Evolutionary conservation across 2,888 invertebrate species (phyloP).

Genomic region (Clusia tigrina): DNA sequence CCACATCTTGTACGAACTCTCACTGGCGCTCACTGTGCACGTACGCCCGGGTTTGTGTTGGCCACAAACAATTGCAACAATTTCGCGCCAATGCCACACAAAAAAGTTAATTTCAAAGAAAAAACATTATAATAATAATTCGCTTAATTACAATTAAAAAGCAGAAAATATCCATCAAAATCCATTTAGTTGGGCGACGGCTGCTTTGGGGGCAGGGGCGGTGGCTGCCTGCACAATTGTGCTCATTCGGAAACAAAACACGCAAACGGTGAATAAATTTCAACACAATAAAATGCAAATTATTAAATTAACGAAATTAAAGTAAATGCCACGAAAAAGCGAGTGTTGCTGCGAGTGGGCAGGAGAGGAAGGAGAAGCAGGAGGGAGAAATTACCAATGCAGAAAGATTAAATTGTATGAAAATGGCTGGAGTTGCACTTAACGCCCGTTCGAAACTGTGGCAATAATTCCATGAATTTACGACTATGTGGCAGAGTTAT

Average conservation of each 20-base stretch:
- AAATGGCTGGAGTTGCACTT: not conserved
- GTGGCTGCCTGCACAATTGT: not conserved
- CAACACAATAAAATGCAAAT: conserved; percentile 2
- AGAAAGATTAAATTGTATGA: not conserved
- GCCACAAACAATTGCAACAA: not conserved
- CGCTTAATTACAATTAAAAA: not conserved
- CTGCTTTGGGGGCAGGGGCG: not conserved
- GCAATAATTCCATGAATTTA: conserved; percentile 2
- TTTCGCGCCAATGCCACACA: not conserved
- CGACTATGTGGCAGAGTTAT: not conserved
- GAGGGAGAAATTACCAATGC: too few species aligned
- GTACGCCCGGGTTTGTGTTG: too few species aligned
- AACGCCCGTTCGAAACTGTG: not conserved
- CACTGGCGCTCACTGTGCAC: too few species aligned
- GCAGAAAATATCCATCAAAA: conserved; percentile 33
- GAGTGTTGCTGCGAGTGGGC: too few species aligned
- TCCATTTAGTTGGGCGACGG: not conserved
- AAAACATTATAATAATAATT: not conserved
- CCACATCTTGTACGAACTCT: too few species aligned
- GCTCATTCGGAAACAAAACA: not conserved
- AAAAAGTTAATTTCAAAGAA: not conserved
- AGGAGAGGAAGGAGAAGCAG: not conserved
- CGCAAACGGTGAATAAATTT: conserved; percentile 3
- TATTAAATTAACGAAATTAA: conserved; percentile 1
- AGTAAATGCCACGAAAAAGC: too few species aligned